Conservation (phyloP, 2,113 vertebrate genomes). For the Phalacrocorax brasilianus region DNA sequence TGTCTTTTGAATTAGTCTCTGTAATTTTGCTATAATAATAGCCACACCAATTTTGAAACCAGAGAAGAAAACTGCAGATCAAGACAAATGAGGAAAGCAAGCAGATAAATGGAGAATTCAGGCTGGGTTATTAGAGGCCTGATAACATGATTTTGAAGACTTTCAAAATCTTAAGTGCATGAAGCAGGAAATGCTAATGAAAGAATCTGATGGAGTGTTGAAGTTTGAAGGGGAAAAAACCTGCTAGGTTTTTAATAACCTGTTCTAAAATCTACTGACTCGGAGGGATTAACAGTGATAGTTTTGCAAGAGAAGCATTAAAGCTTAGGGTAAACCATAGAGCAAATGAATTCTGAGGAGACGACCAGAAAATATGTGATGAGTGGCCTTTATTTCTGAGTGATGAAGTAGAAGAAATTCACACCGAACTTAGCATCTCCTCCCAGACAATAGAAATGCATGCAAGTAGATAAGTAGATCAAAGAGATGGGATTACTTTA, state of each 20-base stretch:
- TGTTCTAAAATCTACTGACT: neutral
- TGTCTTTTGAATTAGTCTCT: neutral
- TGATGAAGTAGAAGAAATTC: neutral
- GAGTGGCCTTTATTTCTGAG: neutral
- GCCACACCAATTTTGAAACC: neutral
- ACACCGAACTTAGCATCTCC: neutral
- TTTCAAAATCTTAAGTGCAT: neutral
- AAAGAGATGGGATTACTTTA: neutral
- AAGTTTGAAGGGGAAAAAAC: neutral
- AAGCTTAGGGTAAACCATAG: neutral
- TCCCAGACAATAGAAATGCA: neutral
- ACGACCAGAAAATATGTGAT: neutral
- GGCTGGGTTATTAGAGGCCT: neutral
- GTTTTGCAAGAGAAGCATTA: neutral
- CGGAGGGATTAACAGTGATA: neutral
- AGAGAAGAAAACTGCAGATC: neutral
- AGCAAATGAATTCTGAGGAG: neutral
- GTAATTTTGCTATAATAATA: neutral
- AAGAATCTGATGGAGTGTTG: neutral
- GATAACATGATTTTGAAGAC: neutral
- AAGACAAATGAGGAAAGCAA: neutral
- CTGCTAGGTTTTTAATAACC: neutral
- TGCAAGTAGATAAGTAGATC: neutral
- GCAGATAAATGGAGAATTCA: neutral
- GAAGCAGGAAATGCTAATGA: neutral